Conservation (phyloP, 2,113 vertebrate genomes). For the Lutjanus erythropterus region DNA sequence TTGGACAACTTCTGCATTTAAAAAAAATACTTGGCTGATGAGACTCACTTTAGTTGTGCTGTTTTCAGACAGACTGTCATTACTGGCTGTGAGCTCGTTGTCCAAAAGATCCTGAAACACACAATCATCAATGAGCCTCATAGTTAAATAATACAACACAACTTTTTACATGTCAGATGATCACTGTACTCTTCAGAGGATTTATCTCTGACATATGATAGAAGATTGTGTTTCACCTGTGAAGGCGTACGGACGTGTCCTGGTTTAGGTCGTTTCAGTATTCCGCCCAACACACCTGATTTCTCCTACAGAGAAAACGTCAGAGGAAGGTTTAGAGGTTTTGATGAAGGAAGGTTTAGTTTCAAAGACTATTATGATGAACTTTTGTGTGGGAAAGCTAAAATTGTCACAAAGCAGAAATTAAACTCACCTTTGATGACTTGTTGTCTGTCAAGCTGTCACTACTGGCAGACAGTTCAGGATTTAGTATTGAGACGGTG, state of each 20-base stretch:
- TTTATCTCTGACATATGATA: not conserved
- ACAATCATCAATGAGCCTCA: not conserved
- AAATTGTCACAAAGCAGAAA: not conserved
- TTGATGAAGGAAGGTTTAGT: conserved; percentile 19
- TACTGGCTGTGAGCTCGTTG: conserved; percentile 4
- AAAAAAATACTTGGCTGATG: not conserved
- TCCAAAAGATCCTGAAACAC: conserved; percentile 69
- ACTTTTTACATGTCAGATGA: not conserved
- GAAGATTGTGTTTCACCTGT: conserved; percentile 48
- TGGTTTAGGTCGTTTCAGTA: conserved; percentile 44
- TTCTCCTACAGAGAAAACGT: conserved; percentile 52
- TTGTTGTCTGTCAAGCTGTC: conserved; percentile 58
- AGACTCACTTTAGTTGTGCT: conserved; percentile 56
- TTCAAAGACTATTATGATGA: not conserved
- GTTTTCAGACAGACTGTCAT: conserved; percentile 39
- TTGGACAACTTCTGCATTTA: not conserved
- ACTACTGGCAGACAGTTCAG: conserved; percentile 57
- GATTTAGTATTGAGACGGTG: conserved; percentile 30
- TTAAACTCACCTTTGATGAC: conserved; percentile 55
- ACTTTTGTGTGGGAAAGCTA: fast-evolving
- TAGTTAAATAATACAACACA: not conserved
- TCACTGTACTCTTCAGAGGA: not conserved
- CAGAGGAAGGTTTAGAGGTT: conserved; percentile 4
- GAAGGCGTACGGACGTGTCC: conserved; percentile 57
- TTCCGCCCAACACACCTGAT: conserved; percentile 46